Base-by-base conservation (phyloP, 2,888 invertebrate genomes). In the Stegana nigrithorax region DNA sequence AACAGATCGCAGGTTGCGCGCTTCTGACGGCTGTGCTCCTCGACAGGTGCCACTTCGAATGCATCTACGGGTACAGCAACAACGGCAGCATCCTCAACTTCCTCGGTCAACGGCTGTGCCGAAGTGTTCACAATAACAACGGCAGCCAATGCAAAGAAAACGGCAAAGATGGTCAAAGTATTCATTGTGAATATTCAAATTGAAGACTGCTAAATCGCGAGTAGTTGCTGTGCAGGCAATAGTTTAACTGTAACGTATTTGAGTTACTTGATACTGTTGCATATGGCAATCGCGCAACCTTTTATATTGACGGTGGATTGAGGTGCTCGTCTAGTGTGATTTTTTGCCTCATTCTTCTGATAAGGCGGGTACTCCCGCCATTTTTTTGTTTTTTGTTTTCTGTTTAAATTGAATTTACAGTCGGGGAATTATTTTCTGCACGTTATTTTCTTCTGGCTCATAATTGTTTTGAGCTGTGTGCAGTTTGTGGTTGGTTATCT, bases 1-100 rank as follows among this genome's bases (percentile, higher is more conserved):
- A 86, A 67, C 1, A 87, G 71, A 72, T 87, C 87, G 57, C 87
- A 87, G n/a, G 87, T 87, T 14, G 84, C 83, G 59, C 87, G 76
- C 64, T 84, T 86, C 1, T 81, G 81, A n/a, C 86, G 83, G 12
- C 44, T 60, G 39, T 66, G 66, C 2, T 50, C 25, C 4, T 47
- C 55, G 1, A 19, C 51, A 1, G 32, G 19, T 1, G 26, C 51
- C 25, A n/a, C 1, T 17, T 29, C 42, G n/a, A 29, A 23, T 8
- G 56, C n/a, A n/a, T n/a, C n/a, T 39, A 14, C 21, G 39, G 23
- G 42, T 6, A 8, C 36, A 12, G 32, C 26, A 8, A 23, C 29
- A 0, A 26, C 4, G 6, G 19, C 42, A 3, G 26, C 58, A 25
- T 60, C 59, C 27, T 64, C 39, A 6, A 53, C 17, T 4, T 67